These are phyloP conservation scores for Latrodectus geometricus DNA, from an alignment of 1,140 invertebrate genomes.

Conservation along the genomic window DNA sequence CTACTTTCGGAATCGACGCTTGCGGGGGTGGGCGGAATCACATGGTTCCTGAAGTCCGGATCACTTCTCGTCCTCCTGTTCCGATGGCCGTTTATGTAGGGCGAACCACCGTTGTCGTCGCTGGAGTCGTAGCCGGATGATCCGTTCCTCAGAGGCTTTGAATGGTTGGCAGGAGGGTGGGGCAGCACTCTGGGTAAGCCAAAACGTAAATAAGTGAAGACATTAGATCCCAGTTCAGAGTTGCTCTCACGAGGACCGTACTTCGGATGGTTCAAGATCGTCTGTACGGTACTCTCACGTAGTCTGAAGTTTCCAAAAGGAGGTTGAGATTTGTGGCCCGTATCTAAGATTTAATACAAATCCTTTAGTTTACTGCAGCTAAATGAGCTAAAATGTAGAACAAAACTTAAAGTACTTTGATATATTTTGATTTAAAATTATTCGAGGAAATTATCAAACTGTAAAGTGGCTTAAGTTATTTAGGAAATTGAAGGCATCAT, in stretches of 20 bases:
- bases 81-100: conserved; percentile 38
- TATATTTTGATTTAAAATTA: too few species aligned
- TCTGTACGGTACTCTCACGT: conserved; percentile 91
- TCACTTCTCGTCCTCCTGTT: conserved; percentile 76
- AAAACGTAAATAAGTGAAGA: conserved; percentile 93
- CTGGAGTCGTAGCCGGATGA: conserved; percentile 90
- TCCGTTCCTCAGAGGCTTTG: conserved; percentile 70
- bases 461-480: too few species aligned
- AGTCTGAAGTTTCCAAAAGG: conserved; percentile 86
- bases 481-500: too few species aligned
- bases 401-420: too few species aligned
- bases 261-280: conserved; percentile 85
- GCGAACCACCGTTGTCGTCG: conserved; percentile 75
- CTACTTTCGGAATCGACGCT: conserved; percentile 8
- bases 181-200: conserved; percentile 90
- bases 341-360: conserved; percentile 6
- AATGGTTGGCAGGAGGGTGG: conserved; percentile 73
- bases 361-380: background rate
- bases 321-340: conserved; percentile 55
- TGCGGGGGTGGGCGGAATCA: conserved; percentile 50
- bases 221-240: conserved; percentile 85
- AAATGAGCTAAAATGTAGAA: too few species aligned
- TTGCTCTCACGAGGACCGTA: conserved; percentile 72
- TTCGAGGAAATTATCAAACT: too few species aligned
- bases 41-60: conserved; percentile 77